A percentile compares a stretch with the other conserved stretches of the same genome.
phyloP scores from a whole-genome alignment of 37 sponge, comb jelly and placozoan species.

The Haliclona indistincta region DNA sequence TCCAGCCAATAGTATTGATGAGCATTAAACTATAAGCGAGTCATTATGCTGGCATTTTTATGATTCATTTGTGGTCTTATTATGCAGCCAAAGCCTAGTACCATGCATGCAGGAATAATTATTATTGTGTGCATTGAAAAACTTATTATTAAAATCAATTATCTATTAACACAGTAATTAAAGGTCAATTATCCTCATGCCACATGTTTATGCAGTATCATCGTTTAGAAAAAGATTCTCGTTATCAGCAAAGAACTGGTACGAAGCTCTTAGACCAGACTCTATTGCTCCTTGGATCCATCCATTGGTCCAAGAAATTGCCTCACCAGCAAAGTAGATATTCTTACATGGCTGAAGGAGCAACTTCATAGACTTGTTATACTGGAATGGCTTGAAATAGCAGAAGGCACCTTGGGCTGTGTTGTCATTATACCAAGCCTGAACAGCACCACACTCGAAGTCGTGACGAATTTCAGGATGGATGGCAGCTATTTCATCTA shows the following conservation, averaged over 20 bases:
- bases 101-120: too few relatives aligned
- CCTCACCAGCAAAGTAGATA: constrained; percentile 72
- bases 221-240: constrained; percentile 12
- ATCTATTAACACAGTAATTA: too few relatives aligned
- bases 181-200: too few relatives aligned
- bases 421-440: constrained; percentile 42
- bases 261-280: constrained; percentile 65
- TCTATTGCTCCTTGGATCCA: constrained; percentile 81
- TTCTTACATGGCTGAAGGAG: not conserved
- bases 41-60: too few relatives aligned
- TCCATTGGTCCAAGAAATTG: constrained; percentile 49
- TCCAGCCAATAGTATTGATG: too few relatives aligned
- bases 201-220: too few relatives aligned
- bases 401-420: constrained; percentile 39
- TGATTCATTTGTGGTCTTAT: too few relatives aligned
- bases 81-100: too few relatives aligned
- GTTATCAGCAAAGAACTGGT: constrained; percentile 57
- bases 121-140: too few relatives aligned
- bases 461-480: constrained; percentile 43
- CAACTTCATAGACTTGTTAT: not conserved
- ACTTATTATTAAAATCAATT: too few relatives aligned
- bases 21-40: too few relatives aligned
- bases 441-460: constrained; percentile 41
- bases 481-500: constrained; percentile 18
- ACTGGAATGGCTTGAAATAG: constrained; percentile 21